Percentiles rank a stretch among this genome's conserved stretches.
These are phyloP conservation scores for Atta colombica DNA, from an alignment of 1,140 invertebrate genomes.

Conservation along the genomic window DNA sequence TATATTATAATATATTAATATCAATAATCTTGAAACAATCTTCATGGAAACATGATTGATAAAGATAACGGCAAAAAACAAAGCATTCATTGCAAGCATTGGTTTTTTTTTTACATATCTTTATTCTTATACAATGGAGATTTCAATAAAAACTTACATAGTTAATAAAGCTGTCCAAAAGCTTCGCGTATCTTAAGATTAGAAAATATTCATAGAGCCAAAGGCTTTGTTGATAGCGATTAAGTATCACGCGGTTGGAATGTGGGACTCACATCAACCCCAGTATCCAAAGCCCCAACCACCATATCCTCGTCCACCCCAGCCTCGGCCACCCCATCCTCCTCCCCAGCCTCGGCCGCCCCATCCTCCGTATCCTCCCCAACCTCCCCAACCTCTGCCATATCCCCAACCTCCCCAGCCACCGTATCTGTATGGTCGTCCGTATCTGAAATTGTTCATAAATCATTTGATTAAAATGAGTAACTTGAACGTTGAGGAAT, in stretches of 20 bases:
- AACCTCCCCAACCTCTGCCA: background rate
- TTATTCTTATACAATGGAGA: conserved; percentile 14
- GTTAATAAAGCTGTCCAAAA: background rate
- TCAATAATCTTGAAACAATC: background rate
- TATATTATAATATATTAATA: background rate
- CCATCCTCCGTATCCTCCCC: conserved; percentile 4
- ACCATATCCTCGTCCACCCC: conserved; percentile 16
- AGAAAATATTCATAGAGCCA: conserved; percentile 18
- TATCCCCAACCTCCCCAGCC: conserved; percentile 28
- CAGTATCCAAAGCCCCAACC: conserved; percentile 24
- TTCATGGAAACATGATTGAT: background rate
- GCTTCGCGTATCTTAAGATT: conserved; percentile 20
- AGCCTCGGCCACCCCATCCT: conserved; percentile 6
- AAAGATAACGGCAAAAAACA: background rate
- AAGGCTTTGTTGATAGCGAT: conserved; percentile 1
- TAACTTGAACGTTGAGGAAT: background rate
- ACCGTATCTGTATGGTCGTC: conserved; percentile 24
- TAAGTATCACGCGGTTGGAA: background rate
- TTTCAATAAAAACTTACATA: conserved; percentile 23
- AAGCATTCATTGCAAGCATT: background rate
- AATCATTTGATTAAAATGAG: background rate
- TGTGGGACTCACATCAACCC: background rate
- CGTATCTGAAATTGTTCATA: conserved; percentile 42
- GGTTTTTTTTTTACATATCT: background rate
- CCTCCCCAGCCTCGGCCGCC: conserved; percentile 8